Evolutionary conservation across 2,113 vertebrate genomes (phyloP).

Genomic region (Procavia capensis): DNA sequence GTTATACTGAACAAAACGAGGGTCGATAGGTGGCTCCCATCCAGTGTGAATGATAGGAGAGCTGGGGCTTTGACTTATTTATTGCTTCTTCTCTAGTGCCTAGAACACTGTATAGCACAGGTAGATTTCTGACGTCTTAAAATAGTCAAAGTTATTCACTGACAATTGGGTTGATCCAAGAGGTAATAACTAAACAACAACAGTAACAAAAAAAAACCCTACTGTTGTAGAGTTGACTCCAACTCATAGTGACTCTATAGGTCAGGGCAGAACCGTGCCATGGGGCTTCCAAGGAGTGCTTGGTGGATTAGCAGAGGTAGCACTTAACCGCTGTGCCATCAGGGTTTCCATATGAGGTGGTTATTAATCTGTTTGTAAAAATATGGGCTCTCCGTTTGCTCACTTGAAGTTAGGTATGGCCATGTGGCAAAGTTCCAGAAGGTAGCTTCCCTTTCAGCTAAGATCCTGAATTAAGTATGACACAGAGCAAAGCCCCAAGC

Average conservation of each 20-base stretch:
- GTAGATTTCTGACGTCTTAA: background rate
- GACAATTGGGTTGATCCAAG: background rate
- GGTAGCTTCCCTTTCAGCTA: no score
- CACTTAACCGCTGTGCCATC: no score
- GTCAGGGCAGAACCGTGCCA: no score
- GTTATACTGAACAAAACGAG: rapidly evolving
- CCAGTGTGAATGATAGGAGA: background rate
- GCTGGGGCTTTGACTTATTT: background rate
- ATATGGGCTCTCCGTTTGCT: background rate
- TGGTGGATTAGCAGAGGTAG: no score
- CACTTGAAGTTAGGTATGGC: background rate
- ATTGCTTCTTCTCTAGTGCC: background rate
- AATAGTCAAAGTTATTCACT: background rate
- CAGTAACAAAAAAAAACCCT: no score
- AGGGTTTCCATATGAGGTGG: no score
- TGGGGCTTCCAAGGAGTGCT: no score
- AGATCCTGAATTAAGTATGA: no score
- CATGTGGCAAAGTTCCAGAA: rapidly evolving
- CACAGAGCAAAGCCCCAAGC: background rate
- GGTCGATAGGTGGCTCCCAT: background rate
- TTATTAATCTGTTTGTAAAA: background rate
- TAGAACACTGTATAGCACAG: background rate
- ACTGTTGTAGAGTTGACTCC: no score
- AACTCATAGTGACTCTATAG: no score
- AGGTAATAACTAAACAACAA: no score